Base-by-base conservation (phyloP, 2,888 invertebrate species). In the Athripsodes cinereus region DNA sequence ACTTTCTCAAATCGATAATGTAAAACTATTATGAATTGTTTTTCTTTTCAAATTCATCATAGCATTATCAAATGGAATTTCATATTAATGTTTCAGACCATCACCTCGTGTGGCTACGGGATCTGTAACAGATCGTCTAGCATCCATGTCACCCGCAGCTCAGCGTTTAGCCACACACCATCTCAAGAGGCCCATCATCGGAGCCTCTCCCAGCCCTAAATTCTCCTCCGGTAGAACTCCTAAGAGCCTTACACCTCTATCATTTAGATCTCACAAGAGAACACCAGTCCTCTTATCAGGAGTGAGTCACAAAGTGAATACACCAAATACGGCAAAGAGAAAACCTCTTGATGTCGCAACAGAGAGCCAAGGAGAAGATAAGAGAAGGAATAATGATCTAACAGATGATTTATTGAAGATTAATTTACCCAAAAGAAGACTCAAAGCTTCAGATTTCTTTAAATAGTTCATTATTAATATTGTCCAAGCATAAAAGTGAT, bases 121-220 rank as follows among this genome's bases (percentile, higher is more conserved):
- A 13, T 62, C 88, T 1, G 82, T 85, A 50, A 82, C 90, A 20
- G 95, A 96, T 62, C 83, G 94, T 1, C 73, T 97, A 40, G 88
- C 87, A 2, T 87, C 89, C 57, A 92, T 98, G 91, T 97, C 97
- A 1, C 97, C 98, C 0, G 98, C 98, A 0, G 98, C 97, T 0
- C 85, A 90, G 63, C 83, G 87, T 65, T 76, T 98, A 34, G 96
- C 95, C 2, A 89, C 89, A 1, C 35, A 56, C 1, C 63, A 61
- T 20, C 58, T 63, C n/a, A 57, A 55, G 26, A 48, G 57, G 1
- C 54, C 52, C 49, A 53, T 61, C 10, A 47, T 55, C 10, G 40
- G 55, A n/a, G 48, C 47, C 34, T 56, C 34, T 2, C 53, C 47
- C n/a, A 59, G 54, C 11, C 62, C 67, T 2, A 66, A 69, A 47